phyloP scores from a whole-genome alignment of 2,888 invertebrate species.

The Pyrrhosoma nymphula region DNA sequence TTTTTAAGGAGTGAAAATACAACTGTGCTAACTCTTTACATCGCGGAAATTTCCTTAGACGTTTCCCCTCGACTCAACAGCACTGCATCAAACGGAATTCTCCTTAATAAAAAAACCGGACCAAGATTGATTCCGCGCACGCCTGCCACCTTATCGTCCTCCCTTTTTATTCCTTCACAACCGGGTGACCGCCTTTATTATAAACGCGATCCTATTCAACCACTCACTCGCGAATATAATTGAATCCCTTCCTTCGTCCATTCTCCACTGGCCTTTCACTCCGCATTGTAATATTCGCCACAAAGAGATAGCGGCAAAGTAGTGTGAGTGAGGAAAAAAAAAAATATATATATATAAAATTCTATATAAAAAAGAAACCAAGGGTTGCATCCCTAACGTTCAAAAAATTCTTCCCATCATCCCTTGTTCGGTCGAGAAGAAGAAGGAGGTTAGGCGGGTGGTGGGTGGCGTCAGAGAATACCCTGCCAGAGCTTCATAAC shows the following conservation, averaged over 20 bases:
- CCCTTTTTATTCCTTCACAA: neutral
- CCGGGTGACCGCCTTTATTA: neutral
- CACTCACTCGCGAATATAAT: neutral
- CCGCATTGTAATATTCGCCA: slow-evolving; percentile 16
- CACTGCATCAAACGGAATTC: neutral
- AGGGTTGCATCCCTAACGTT: slow-evolving; percentile 25
- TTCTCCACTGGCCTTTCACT: neutral
- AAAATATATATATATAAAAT: neutral
- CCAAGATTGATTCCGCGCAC: neutral
- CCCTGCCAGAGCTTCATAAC: neutral
- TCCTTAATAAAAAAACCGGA: neutral
- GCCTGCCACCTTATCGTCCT: neutral
- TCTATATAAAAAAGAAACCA: neutral
- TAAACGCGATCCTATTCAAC: neutral
- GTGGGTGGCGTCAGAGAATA: neutral
- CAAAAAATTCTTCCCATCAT: slow-evolving; percentile 3
- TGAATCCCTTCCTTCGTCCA: neutral
- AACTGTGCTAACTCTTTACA: neutral
- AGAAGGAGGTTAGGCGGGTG: neutral
- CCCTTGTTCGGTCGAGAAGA: neutral
- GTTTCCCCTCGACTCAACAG: neutral
- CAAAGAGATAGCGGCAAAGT: neutral
- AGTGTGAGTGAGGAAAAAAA: neutral
- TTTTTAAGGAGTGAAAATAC: neutral
- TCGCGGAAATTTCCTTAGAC: neutral